A percentile compares a stretch with the other conserved stretches of the same genome.
Conservation (phyloP, 2,113 vertebrate genomes). For the Acanthisitta chloris region DNA sequence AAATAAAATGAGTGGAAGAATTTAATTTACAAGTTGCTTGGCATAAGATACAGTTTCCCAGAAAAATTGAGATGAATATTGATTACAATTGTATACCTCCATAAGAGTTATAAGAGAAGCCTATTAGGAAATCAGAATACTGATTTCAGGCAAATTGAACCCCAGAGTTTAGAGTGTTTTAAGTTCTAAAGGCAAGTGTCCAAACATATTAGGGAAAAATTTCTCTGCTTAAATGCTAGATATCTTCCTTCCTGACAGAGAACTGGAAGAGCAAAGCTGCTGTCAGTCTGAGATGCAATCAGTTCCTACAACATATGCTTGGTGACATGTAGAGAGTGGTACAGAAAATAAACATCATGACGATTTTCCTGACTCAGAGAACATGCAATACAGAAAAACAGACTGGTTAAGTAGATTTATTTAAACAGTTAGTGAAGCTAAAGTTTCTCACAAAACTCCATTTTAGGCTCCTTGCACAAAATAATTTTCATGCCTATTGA, state of each 20-base stretch:
- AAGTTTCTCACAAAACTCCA: neutral
- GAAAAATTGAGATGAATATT: neutral
- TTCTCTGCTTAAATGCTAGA: neutral
- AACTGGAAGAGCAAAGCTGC: conserved; percentile 21
- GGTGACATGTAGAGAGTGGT: neutral
- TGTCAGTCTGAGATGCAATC: conserved; percentile 23
- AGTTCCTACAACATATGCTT: conserved; percentile 4
- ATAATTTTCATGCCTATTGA: neutral
- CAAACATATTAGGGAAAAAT: neutral
- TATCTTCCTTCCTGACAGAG: neutral
- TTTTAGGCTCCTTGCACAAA: neutral
- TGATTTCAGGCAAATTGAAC: neutral
- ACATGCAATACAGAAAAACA: neutral
- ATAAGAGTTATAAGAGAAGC: neutral
- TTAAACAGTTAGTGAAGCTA: neutral
- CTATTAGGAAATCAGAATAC: neutral
- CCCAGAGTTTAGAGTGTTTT: neutral
- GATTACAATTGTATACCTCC: neutral
- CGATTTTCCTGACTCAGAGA: neutral
- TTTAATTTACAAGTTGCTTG: neutral
- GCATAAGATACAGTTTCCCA: neutral
- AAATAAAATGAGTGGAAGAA: neutral
- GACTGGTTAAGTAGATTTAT: neutral
- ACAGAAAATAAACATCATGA: conserved; percentile 16
- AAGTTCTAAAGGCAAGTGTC: neutral